phyloP scores from a whole-genome alignment of 30 jellyfish, hydroid and myxozoan species.

The Chrysaora quinquecirrha region DNA sequence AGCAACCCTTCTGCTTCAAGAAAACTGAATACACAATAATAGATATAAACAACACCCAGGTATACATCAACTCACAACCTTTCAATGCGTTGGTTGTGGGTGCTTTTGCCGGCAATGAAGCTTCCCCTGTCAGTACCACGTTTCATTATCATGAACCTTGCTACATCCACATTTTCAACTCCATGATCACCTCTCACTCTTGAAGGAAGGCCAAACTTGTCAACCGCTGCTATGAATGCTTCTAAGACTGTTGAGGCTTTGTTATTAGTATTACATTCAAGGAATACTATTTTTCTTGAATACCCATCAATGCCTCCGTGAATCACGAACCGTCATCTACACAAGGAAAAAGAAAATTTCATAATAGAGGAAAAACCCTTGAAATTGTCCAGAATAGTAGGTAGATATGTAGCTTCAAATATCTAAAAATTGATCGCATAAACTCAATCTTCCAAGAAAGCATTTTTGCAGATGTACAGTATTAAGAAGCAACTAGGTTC shows the following conservation, averaged over 20 bases:
- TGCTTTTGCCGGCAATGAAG: constrained; percentile 68
- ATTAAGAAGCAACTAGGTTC: too few species aligned
- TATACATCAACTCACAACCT: not conserved
- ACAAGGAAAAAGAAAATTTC: not conserved
- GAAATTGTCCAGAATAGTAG: too few species aligned
- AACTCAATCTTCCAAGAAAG: too few species aligned
- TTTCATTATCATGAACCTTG: constrained; percentile 38
- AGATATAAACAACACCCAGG: not conserved
- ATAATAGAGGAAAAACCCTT: too few species aligned
- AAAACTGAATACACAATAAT: not conserved
- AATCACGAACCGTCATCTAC: constrained; percentile 33
- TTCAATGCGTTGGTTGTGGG: constrained; percentile 39
- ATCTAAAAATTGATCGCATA: too few species aligned
- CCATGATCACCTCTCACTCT: constrained; percentile 59
- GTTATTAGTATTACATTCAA: constrained; percentile 27
- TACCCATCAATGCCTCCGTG: constrained; percentile 57
- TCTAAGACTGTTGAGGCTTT: constrained; percentile 36
- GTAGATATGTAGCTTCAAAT: too few species aligned
- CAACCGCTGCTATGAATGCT: constrained; percentile 30
- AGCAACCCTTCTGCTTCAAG: not conserved
- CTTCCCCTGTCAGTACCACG: constrained; percentile 58
- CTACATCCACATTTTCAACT: constrained; percentile 51
- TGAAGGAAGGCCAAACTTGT: constrained; percentile 46
- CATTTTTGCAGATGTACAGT: too few species aligned
- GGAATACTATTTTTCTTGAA: constrained; percentile 42